Conservation (phyloP, 2,888 invertebrate genomes). For the Caenorhabditis doughertyi region DNA sequence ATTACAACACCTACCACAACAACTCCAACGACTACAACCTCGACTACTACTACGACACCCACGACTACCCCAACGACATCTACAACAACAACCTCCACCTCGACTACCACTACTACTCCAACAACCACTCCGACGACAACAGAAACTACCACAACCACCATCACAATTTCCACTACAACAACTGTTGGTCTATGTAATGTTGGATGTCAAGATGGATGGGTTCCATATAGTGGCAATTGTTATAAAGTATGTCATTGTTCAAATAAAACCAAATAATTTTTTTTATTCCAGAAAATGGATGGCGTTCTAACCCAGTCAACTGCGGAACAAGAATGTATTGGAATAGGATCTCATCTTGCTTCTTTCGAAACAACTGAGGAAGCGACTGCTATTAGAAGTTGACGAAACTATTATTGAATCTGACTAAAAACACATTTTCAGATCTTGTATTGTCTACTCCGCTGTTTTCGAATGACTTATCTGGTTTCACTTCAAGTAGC, state of each 20-base stretch:
- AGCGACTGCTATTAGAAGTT: constrained; percentile 40
- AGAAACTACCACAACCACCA: constrained; percentile 1
- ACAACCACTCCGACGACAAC: not conserved
- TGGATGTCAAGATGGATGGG: constrained; percentile 49
- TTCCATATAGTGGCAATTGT: constrained; percentile 42
- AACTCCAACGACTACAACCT: constrained; percentile 1
- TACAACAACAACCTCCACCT: not conserved
- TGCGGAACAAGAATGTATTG: constrained; percentile 37
- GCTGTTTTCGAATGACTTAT: constrained; percentile 17
- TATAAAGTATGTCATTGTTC: constrained; percentile 21
- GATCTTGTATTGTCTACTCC: constrained; percentile 44
- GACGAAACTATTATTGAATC: not conserved
- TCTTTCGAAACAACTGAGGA: constrained; percentile 38
- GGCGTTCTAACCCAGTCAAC: constrained; percentile 22
- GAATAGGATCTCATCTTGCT: constrained; percentile 38
- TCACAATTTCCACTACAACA: constrained; percentile 2
- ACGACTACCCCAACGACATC: constrained; percentile 5
- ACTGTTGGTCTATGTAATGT: constrained; percentile 46
- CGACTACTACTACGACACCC: constrained; percentile 7
- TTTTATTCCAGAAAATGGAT: constrained; percentile 48
- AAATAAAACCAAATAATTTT: not conserved
- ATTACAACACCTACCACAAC: constrained; percentile 1
- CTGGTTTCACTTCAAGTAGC: constrained; percentile 25
- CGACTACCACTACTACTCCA: constrained; percentile 20
- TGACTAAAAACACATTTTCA: not conserved